Base-by-base conservation (phyloP, 2,888 invertebrate genomes). In the Lycocerus yunnanus region DNA sequence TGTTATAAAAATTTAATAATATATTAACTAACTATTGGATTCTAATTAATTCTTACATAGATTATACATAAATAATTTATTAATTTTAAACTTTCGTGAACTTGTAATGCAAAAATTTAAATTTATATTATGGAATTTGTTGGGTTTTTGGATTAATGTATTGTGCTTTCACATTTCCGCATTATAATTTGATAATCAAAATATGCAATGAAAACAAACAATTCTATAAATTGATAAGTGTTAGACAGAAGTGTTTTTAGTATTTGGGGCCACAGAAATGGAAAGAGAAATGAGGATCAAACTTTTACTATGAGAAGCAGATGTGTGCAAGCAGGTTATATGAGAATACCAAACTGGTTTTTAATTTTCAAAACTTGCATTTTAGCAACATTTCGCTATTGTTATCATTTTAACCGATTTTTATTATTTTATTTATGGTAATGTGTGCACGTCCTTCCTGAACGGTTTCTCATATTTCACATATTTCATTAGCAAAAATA, bases 221-320 rank as follows among this genome's bases (percentile, higher is more conserved):
- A 63, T 63, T 63, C 20, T 63, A n/a, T n/a, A 63, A 20, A 18
- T 63, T 63, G 61, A 63, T 63, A 18, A 63, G 61, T 15, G 8
- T 66, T 15, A 13, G 20, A 18, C 18, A 24, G 21, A 27, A 66
- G 21, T 24, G 14, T 20, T 15, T 20, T 24, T 24, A 66, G 66
- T 75, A 76, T 78, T 78, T 76, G 76, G 77, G 78, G 77, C 75
- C 79, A 76, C 72, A 78, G 81, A 81, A 81, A 81, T 76, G 77
- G 79, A 80, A 81, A 80, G 76, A 73, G 77, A 75, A 77, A 71
- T 73, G 73, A 76, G 74, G 73, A 72, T 60, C 66, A 76, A 74
- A 78, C 78, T 77, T 78, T 72, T 79, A 71, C 73, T 72, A 78
- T 63, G 20, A 10, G 69, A 59, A 21, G 15, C 70, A 61, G 76